Percentiles rank a stretch among this genome's conserved stretches.
phyloP scores from a whole-genome alignment of 1,140 invertebrate genomes.

The Aphelinus certus region DNA sequence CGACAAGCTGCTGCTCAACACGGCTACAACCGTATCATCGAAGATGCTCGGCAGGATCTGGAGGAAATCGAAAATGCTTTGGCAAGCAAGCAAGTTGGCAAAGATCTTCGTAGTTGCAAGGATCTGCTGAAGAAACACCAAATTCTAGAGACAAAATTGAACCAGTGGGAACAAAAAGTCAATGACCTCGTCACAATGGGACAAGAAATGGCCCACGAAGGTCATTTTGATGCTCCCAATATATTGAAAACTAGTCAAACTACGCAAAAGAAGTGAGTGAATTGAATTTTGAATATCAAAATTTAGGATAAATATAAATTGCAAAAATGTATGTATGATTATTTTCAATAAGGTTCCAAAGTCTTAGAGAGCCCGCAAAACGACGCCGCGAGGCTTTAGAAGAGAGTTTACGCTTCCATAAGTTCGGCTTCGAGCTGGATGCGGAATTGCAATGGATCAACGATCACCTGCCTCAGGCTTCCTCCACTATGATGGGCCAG shows the following conservation, averaged over 20 bases:
- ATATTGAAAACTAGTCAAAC: constrained; percentile 83
- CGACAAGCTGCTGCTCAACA: constrained; percentile 81
- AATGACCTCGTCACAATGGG: constrained; percentile 81
- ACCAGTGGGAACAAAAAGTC: constrained; percentile 80
- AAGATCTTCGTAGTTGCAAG: constrained; percentile 88
- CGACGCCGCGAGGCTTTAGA: constrained; percentile 82
- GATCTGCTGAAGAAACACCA: constrained; percentile 87
- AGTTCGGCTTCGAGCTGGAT: constrained; percentile 94
- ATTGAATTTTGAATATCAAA: constrained; percentile 11
- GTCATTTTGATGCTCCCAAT: constrained; percentile 91
- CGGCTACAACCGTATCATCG: constrained; percentile 78
- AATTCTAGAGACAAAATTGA: constrained; percentile 82
- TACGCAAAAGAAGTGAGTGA: constrained; percentile 73
- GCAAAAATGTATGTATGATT: constrained; percentile 18
- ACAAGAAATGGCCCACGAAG: constrained; percentile 89
- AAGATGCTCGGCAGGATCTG: constrained; percentile 83
- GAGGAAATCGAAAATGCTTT: constrained; percentile 80
- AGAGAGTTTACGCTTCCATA: constrained; percentile 88
- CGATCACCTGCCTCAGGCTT: constrained; percentile 85
- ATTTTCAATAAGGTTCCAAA: constrained; percentile 64
- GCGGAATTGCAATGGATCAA: constrained; percentile 95
- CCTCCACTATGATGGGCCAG: constrained; percentile 78
- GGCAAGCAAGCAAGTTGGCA: constrained; percentile 83
- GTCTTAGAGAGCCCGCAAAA: constrained; percentile 72
- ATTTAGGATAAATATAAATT: neutral